Conservation (phyloP, 2,888 invertebrate genomes). For the Scotopteryx bipunctaria region DNA sequence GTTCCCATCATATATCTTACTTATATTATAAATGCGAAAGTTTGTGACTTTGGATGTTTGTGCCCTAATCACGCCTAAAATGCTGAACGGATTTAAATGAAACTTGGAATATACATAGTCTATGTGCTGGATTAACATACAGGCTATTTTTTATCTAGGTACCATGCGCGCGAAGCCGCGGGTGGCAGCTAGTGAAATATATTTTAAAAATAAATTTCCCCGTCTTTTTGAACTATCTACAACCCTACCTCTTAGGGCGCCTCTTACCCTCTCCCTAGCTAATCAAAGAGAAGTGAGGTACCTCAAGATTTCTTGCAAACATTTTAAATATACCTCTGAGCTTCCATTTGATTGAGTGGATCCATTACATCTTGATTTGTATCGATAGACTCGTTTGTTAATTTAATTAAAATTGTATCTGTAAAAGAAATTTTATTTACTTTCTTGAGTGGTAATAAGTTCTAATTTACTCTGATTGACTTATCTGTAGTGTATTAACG, state of each 20-base stretch:
- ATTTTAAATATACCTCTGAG: constrained; percentile 42
- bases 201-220: background rate
- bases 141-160: too few species aligned
- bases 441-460: background rate
- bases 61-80: background rate
- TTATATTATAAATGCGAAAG: too few species aligned
- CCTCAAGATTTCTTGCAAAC: constrained; percentile 29
- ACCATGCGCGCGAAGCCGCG: too few species aligned
- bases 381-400: constrained; percentile 20
- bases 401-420: constrained; percentile 20
- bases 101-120: too few species aligned
- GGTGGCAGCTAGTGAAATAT: too few species aligned
- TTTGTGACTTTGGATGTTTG: too few species aligned
- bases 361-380: constrained; percentile 37
- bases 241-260: constrained; percentile 30
- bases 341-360: constrained; percentile 40
- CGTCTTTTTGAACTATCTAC: constrained; percentile 4
- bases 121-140: too few species aligned
- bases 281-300: constrained; percentile 64
- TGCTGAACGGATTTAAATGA: background rate
- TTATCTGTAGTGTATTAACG: too few species aligned
- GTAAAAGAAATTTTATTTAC: background rate
- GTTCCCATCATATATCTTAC: too few species aligned
- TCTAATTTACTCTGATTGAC: background rate
- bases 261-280: constrained; percentile 48